Conservation (phyloP, 2,797 vertebrate species). For the Cynopterus sphinx region DNA sequence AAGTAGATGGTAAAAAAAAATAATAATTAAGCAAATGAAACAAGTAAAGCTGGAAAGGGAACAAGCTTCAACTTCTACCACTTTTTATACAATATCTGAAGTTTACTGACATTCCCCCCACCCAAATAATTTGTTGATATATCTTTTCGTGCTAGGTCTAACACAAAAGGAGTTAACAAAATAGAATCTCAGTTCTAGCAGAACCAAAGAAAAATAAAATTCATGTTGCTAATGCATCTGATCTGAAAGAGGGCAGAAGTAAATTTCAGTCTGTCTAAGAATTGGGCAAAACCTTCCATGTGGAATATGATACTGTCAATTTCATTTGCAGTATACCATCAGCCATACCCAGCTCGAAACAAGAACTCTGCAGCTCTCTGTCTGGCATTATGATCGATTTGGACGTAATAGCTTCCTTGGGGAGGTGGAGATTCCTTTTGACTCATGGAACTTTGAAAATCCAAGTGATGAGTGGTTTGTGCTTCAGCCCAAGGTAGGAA, state of each 20-base stretch:
- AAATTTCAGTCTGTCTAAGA: neutral
- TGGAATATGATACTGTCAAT: conserved; percentile 31
- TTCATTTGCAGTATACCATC: conserved; percentile 92
- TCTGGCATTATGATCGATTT: conserved; percentile 98
- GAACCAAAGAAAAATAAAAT: conserved; percentile 5
- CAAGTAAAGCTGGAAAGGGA: conserved; percentile 22
- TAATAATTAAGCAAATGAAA: neutral
- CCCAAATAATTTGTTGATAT: neutral
- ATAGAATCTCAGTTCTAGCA: neutral
- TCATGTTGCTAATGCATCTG: neutral
- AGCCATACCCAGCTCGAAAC: conserved; percentile 97
- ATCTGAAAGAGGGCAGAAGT: neutral
- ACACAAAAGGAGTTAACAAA: neutral
- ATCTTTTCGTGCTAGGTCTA: neutral
- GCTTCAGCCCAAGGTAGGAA: conserved; percentile 94
- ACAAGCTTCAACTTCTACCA: neutral
- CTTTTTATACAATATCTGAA: neutral
- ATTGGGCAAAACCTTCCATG: neutral
- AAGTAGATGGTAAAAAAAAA: neutral
- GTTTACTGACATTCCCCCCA: neutral
- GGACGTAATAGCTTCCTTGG: conserved; percentile 97
- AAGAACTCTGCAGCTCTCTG: conserved; percentile 94
- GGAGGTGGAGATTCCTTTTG: conserved; percentile 96
- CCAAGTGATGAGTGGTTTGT: conserved; percentile 93
- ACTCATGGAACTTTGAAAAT: conserved; percentile 96